phyloP scores from a whole-genome alignment of 2,888 invertebrate genomes.

The Xylophagus ater region DNA sequence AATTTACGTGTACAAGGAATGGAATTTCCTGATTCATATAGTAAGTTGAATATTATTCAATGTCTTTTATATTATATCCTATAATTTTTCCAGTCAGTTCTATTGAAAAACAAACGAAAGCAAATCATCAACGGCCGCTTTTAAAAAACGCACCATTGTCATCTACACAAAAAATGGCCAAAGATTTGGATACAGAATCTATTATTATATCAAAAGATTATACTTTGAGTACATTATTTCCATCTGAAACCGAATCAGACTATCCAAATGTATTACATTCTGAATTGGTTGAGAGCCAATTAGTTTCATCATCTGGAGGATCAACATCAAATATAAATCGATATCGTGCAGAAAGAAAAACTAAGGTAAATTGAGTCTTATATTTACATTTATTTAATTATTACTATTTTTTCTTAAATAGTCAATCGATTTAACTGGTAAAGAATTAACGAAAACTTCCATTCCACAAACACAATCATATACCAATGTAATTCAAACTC shows the following conservation, averaged over 20 bases:
- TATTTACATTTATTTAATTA: not conserved
- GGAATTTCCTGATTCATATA: conserved; percentile 40
- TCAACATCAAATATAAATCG: conserved; percentile 31
- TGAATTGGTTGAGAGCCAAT: conserved; percentile 29
- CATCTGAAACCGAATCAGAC: conserved; percentile 24
- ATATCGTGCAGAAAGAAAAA: conserved; percentile 38
- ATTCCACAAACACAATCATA: conserved; percentile 35
- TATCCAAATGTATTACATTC: conserved; percentile 26
- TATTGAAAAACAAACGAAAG: conserved; percentile 37
- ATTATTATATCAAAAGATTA: conserved; percentile 1
- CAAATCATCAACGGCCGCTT: conserved; percentile 33
- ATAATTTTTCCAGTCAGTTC: conserved; percentile 31
- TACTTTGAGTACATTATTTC: not conserved
- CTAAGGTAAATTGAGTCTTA: conserved; percentile 29
- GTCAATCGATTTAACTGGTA: conserved; percentile 8
- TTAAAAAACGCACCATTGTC: conserved; percentile 21
- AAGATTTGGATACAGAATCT: conserved; percentile 5
- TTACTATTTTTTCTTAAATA: conserved; percentile 1
- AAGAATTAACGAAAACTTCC: conserved; percentile 11
- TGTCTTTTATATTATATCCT: not conserved
- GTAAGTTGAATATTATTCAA: conserved; percentile 23
- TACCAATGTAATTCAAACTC: conserved; percentile 37
- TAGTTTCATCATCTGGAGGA: conserved; percentile 21
- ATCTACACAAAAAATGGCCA: conserved; percentile 5
- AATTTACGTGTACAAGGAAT: conserved; percentile 35